Conservation (phyloP, 2,888 invertebrate genomes). For the Sarcophaga rosellei region DNA sequence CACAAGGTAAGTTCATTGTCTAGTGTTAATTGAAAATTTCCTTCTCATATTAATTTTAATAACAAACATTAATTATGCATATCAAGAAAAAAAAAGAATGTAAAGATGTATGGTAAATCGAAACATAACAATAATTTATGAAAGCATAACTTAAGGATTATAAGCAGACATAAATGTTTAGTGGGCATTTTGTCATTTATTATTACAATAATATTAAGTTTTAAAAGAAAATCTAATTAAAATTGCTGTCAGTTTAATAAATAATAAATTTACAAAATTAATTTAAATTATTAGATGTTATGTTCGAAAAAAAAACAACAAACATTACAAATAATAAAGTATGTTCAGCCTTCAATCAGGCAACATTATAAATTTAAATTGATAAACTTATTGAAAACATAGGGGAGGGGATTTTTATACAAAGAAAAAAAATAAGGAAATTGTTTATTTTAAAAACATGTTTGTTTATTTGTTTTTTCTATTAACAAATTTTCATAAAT, state of each 20-base stretch:
- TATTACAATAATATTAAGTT: neutral
- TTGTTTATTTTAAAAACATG: constrained; percentile 37
- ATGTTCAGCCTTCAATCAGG: neutral
- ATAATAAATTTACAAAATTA: constrained; percentile 53
- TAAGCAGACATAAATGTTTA: neutral
- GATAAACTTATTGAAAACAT: no score
- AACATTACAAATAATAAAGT: constrained; percentile 44
- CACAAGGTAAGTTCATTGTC: constrained; percentile 88
- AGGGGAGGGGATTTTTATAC: no score
- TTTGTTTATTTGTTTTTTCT: constrained; percentile 42
- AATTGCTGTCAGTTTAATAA: constrained; percentile 60
- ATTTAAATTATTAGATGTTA: constrained; percentile 28
- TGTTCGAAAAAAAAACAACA: neutral
- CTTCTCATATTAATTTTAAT: neutral
- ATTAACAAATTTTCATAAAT: constrained; percentile 60
- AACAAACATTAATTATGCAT: neutral
- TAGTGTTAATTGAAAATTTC: constrained; percentile 36
- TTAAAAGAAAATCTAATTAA: constrained; percentile 58
- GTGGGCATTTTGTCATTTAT: neutral
- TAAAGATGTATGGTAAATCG: neutral
- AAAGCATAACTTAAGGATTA: constrained; percentile 21
- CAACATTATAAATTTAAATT: neutral
- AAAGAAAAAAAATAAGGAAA: neutral
- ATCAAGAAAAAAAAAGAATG: neutral
- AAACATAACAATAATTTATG: constrained; percentile 3